Evolutionary conservation across 2,888 invertebrate genomes (phyloP), one percentile per base, ranked within the genome.

Genomic region (Epistrophe grossulariae): DNA sequence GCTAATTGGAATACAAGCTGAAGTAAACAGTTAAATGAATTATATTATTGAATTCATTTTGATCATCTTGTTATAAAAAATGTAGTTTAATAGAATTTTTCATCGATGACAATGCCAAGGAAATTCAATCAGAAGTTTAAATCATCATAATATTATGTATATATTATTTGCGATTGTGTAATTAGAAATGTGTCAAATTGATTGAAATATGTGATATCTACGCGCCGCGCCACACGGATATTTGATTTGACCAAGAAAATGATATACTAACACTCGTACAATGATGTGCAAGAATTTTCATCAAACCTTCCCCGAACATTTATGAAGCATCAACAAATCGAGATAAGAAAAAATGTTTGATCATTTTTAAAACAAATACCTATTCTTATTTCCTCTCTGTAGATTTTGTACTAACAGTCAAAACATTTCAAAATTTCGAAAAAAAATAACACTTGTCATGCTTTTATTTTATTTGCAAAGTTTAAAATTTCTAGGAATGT

Each of bases 121-220:
- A 62, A 71, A 62, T 62, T 38, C 40, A 64, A 70, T 70, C 62
- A 48, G 50, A 57, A 55, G 59, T n/a, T n/a, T n/a, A n/a, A n/a
- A n/a, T n/a, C n/a, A n/a, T n/a, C n/a, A n/a, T n/a, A n/a, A n/a
- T n/a, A n/a, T n/a, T n/a, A n/a, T n/a, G n/a, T n/a, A n/a, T n/a
- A n/a, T n/a, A n/a, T n/a, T n/a, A 1, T 13, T 40, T 43, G 4
- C 24, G 68, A 60, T 68, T 45, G 70, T 55, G 52, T 52, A 50
- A 81, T 62, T 70, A 70, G 17, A 81, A 62, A 38, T 76, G 81
- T 55, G 81, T 76, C 81, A 76, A 38, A 52, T 76, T 57, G 76
- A 81, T 80, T 70, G 76, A 76, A 76, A 76, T 76, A 66, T 55
- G 68, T 62, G 35, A 76, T 76, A 48, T 9, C 8, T 7, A 35